A percentile compares a stretch with the other conserved stretches of the same genome.
Evolutionary conservation across 2,113 vertebrate genomes (phyloP).

Genomic region (Carassius gibelio): DNA sequence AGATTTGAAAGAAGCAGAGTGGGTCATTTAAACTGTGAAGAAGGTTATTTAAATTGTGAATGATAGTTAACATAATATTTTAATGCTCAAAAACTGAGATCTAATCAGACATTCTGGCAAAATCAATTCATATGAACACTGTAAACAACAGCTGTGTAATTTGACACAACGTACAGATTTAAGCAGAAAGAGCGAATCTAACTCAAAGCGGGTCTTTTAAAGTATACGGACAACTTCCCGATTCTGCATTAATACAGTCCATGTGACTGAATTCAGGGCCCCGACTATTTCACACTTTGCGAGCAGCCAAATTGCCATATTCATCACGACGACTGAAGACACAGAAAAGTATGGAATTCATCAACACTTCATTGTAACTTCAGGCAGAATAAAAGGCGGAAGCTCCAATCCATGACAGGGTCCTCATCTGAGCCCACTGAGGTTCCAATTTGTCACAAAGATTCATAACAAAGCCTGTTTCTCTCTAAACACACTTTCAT

Average conservation of each 20-base stretch:
- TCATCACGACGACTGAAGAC: conserved; percentile 54
- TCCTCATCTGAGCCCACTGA: conserved; percentile 44
- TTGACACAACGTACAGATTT: background rate
- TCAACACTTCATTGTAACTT: conserved; percentile 52
- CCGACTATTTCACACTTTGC: conserved; percentile 59
- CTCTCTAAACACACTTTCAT: conserved; percentile 47
- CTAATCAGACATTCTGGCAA: background rate
- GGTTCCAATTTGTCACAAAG: conserved; percentile 48
- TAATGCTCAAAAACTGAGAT: background rate
- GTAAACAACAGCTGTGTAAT: background rate
- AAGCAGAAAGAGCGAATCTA: background rate
- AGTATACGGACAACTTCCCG: conserved; percentile 3
- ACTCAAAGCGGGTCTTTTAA: conserved; percentile 18
- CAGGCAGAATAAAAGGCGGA: conserved; percentile 44
- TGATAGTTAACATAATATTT: background rate
- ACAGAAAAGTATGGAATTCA: conserved; percentile 49
- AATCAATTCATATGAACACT: background rate
- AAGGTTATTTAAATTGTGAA: no score
- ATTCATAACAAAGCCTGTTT: conserved; percentile 49
- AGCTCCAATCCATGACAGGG: conserved; percentile 44
- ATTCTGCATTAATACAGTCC: conserved; percentile 30
- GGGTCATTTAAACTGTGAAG: background rate
- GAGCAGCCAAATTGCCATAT: conserved; percentile 53
- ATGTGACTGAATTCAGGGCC: conserved; percentile 44
- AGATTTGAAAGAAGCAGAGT: conserved; percentile 4